Evolutionary conservation across 1,140 invertebrate genomes (phyloP).

Genomic region (Scaptomyza montana): DNA sequence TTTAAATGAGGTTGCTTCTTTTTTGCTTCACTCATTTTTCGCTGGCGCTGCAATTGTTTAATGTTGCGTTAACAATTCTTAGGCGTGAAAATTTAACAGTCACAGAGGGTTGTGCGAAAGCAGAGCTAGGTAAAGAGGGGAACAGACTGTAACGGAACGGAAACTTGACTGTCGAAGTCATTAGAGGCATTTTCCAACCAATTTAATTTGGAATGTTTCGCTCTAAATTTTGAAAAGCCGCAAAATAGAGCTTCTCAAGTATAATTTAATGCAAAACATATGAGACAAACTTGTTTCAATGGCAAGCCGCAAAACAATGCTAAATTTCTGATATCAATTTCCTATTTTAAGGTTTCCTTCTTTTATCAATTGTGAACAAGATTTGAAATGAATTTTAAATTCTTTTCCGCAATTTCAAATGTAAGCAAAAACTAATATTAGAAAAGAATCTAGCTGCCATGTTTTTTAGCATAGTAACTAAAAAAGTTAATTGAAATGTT

Average conservation of each 20-base stretch:
- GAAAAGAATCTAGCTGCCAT: no score
- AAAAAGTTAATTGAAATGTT: neutral
- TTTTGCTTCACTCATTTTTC: constrained; percentile 27
- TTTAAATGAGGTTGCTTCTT: constrained; percentile 40
- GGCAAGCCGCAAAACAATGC: neutral
- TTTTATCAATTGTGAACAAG: no score
- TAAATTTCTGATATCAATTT: no score
- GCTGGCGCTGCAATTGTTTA: constrained; percentile 73
- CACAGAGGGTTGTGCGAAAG: constrained; percentile 12
- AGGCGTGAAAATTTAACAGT: constrained; percentile 71
- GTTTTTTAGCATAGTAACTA: no score
- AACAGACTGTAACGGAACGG: neutral
- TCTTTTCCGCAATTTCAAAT: no score
- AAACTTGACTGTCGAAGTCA: constrained; percentile 37
- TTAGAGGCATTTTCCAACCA: constrained; percentile 67
- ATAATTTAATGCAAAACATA: constrained; percentile 30
- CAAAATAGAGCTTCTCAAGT: constrained; percentile 37
- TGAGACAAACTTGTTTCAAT: neutral
- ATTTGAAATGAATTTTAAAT: no score
- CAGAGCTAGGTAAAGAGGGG: neutral
- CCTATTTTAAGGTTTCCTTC: no score
- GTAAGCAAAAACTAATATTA: no score
- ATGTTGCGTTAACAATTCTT: constrained; percentile 74
- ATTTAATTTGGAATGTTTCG: constrained; percentile 54
- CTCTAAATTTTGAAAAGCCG: constrained; percentile 11